Conservation (phyloP, 2,113 vertebrate species). For the Percina caprodes region DNA sequence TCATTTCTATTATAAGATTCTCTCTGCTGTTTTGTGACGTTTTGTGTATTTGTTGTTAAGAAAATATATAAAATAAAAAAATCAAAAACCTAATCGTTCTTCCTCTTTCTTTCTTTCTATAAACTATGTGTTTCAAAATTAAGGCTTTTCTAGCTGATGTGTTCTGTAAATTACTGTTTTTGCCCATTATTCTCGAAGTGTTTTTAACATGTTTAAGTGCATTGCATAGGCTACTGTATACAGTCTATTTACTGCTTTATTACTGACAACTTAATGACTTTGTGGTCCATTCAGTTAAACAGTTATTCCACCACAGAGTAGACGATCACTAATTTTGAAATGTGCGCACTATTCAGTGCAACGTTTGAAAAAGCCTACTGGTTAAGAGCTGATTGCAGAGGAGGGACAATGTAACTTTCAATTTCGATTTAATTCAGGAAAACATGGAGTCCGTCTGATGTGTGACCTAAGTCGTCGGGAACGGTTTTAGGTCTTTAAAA, state of each 20-base stretch:
- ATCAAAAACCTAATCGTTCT: not conserved
- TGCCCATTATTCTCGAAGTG: not conserved
- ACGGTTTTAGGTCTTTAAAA: not conserved
- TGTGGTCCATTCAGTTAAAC: no score
- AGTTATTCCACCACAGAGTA: not conserved
- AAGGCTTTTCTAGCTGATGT: not conserved
- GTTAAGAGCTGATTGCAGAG: not conserved
- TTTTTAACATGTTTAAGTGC: not conserved
- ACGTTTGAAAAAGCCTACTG: not conserved
- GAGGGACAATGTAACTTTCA: conserved; percentile 54
- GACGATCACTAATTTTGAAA: not conserved
- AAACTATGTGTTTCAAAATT: not conserved
- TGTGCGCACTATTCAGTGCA: not conserved
- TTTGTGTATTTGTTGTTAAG: not conserved
- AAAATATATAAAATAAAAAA: not conserved
- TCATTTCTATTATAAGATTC: not conserved
- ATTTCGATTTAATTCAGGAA: conserved; percentile 39
- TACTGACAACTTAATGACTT: not conserved
- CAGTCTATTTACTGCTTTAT: not conserved
- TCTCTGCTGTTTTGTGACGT: not conserved
- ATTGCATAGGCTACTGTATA: not conserved
- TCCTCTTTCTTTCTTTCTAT: not conserved
- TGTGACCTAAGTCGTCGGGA: not conserved
- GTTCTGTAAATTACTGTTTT: not conserved
- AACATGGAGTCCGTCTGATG: conserved; percentile 47